Evolutionary conservation across 1,140 invertebrate genomes (phyloP), one percentile per base, ranked within the genome.

Genomic region (Lordiphosa stackelbergi): DNA sequence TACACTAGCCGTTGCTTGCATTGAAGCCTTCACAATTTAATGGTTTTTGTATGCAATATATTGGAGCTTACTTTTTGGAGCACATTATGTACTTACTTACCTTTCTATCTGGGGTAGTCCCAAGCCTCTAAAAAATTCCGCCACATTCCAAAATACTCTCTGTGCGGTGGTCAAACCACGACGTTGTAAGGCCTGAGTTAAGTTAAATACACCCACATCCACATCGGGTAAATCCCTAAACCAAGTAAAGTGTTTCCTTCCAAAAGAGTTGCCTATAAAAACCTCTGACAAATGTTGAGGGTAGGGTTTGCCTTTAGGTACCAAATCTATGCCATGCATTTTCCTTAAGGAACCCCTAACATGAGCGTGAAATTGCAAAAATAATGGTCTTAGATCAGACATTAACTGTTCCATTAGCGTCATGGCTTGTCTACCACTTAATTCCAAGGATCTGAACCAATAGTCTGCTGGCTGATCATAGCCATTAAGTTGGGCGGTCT

Each of bases 331-430:
- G 0, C 85, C 85, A 47, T 85, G 60, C 54, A 77, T 64, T 11
- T 69, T 68, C 11, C 85, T 46, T 47, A 87, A 16, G 0, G 74
- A 66, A 0, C 66, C 66, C 4, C 85, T 52, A 6, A 87, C 73
- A 64, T 86, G 73, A 0, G 78, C 85, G 58, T 87, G 85, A n/a
- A 87, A 85, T 43, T 87, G 85, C 5, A 73, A 45, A 8, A 85
- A 85, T 0, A 87, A 41, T 0, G 85, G 85, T 1, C 58, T 46
- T 12, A 87, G 22, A 0, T 53, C 37, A 4, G 40, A 8, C 74
- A 87, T 85, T 22, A 87, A 43, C 1, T 38, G 37, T 11, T 77
- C 59, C 8, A 87, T 9, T 10, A 77, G 5, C 0, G 22, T 12
- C 36, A 77, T 56, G 8, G 73, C 31, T 5, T 78, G 45, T 10